These are phyloP conservation scores for Callinectes sapidus DNA, from an alignment of 2,888 invertebrate genomes.

Conservation along the genomic window DNA sequence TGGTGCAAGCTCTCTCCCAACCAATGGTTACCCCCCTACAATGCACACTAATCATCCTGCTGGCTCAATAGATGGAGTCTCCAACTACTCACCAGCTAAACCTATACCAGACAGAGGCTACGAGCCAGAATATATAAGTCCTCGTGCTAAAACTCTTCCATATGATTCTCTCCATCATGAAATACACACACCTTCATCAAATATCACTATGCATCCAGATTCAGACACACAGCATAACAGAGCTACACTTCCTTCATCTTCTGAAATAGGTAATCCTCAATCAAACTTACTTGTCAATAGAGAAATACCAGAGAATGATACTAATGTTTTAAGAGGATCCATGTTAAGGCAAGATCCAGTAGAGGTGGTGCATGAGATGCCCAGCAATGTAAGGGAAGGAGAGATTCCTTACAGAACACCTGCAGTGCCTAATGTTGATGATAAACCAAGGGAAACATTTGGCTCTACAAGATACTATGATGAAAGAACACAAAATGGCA, in stretches of 20 bases:
- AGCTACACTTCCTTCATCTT: neutral
- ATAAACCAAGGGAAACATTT: neutral
- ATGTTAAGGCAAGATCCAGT: neutral
- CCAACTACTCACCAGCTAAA: neutral
- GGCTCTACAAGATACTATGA: neutral
- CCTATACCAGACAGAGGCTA: neutral
- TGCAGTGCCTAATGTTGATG: neutral
- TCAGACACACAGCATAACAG: neutral
- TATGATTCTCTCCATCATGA: neutral
- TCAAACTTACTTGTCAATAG: neutral
- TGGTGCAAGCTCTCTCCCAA: neutral
- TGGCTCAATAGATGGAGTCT: neutral
- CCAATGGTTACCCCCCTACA: neutral
- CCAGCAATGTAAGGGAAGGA: neutral
- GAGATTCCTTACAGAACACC: neutral
- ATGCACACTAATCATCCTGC: neutral
- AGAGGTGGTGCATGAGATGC: neutral
- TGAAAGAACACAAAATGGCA: conserved; percentile 22
- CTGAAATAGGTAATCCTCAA: neutral
- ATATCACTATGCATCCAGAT: neutral
- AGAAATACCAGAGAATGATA: conserved; percentile 6
- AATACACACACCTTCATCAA: neutral
- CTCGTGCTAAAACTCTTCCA: neutral
- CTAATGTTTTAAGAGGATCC: neutral
- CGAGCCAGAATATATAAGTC: neutral